phyloP scores from a whole-genome alignment of 2,888 invertebrate species.

The Taenaris catops region DNA sequence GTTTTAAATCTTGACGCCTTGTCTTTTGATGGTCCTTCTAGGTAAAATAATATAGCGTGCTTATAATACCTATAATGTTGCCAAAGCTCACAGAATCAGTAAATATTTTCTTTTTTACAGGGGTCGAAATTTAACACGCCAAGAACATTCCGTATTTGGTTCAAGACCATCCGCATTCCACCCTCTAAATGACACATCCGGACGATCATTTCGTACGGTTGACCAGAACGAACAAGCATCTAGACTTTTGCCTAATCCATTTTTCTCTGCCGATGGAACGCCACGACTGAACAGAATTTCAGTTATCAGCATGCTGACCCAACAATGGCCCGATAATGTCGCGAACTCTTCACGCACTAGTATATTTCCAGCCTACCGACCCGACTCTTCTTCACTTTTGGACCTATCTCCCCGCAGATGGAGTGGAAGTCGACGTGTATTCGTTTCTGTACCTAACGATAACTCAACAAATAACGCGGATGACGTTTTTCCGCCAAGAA shows the following conservation, averaged over 20 bases:
- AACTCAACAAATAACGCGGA: slow-evolving; percentile 9
- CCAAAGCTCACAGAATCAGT: too few species aligned
- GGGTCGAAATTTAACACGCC: slow-evolving; percentile 38
- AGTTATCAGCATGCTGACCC: slow-evolving; percentile 29
- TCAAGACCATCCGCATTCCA: slow-evolving; percentile 66
- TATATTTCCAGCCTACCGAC: slow-evolving; percentile 51
- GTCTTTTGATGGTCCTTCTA: slow-evolving; percentile 47
- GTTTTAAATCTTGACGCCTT: slow-evolving; percentile 56
- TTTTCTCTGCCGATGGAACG: slow-evolving; percentile 44
- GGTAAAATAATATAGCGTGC: too few species aligned
- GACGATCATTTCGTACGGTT: slow-evolving; percentile 45
- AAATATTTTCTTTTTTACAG: too few species aligned
- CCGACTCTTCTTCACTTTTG: slow-evolving; percentile 32
- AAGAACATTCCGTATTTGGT: slow-evolving; percentile 49
- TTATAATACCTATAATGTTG: too few species aligned
- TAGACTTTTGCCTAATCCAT: slow-evolving; percentile 60
- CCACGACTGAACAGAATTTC: slow-evolving; percentile 36
- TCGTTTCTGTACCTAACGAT: slow-evolving; percentile 17
- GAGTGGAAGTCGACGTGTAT: slow-evolving; percentile 14
- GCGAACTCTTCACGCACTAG: slow-evolving; percentile 58
- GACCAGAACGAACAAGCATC: slow-evolving; percentile 47
- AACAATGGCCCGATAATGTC: slow-evolving; percentile 28
- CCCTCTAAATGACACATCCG: slow-evolving; percentile 44
- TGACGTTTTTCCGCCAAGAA: slow-evolving; percentile 6
- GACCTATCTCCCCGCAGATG: slow-evolving; percentile 24